These are phyloP conservation scores for Vanessa atalanta DNA, from an alignment of 1,140 invertebrate species.

Conservation along the genomic window DNA sequence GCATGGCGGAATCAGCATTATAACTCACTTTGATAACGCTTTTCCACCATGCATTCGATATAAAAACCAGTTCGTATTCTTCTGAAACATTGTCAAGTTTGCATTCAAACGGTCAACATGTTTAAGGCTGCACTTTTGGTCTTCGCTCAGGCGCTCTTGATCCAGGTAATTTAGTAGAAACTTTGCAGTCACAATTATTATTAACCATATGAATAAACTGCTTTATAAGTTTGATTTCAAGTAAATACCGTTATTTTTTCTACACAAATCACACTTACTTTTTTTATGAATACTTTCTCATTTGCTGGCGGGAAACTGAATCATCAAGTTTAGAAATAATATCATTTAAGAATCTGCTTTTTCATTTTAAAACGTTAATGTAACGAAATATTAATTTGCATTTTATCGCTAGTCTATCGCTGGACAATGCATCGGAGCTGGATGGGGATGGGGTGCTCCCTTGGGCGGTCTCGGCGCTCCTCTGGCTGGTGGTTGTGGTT, in stretches of 20 bases:
- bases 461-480: conserved; percentile 9
- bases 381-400: background rate
- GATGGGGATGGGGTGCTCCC: background rate
- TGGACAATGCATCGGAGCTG: conserved; percentile 16
- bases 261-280: no score
- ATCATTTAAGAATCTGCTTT: background rate
- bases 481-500: background rate
- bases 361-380: background rate
- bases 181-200: background rate
- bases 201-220: background rate
- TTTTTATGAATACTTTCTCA: no score
- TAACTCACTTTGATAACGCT: background rate
- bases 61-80: background rate
- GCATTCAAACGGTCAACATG: conserved; percentile 27
- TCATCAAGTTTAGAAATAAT: no score
- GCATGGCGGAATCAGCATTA: no score
- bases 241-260: no score
- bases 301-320: no score
- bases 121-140: conserved; percentile 40
- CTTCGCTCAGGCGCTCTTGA: conserved; percentile 45
- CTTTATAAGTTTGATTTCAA: no score
- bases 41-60: background rate
- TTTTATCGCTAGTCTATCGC: conserved; percentile 13
- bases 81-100: conserved; percentile 10
- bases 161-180: conserved; percentile 40